Evolutionary conservation across 2,797 vertebrate species (phyloP).

Genomic region (Crax fasciolata): DNA sequence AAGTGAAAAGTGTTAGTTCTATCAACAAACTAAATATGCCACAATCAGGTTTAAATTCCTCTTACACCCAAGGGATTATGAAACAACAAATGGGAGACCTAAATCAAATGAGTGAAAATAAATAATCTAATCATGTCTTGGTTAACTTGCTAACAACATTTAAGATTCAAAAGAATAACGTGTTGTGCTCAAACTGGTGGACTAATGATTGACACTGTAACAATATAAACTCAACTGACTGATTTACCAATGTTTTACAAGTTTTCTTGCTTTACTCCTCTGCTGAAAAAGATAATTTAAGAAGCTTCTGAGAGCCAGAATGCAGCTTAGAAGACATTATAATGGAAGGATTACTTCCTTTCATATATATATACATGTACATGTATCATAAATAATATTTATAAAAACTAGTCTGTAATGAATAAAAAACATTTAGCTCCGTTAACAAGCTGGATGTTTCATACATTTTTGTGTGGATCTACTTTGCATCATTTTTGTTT

Average conservation of each 20-base stretch:
- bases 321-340: not conserved
- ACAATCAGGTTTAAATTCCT: constrained; percentile 49
- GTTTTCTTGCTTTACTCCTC: not conserved
- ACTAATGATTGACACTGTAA: not conserved
- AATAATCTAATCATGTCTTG: constrained; percentile 21
- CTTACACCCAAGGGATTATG: constrained; percentile 18
- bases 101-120: constrained; percentile 20
- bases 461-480: not conserved
- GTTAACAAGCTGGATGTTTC: not conserved
- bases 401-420: not conserved
- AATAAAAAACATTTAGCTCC: not conserved
- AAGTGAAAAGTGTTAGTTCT: constrained; percentile 18
- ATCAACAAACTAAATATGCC: constrained; percentile 37
- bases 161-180: not conserved
- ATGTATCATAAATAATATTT: not conserved
- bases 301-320: not conserved
- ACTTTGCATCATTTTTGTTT: not conserved
- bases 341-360: not conserved
- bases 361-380: not conserved
- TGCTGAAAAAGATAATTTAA: not conserved
- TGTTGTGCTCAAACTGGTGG: not conserved
- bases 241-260: not conserved
- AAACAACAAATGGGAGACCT: not conserved
- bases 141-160: constrained; percentile 7
- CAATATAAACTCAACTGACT: not conserved